These are phyloP conservation scores for Thripadectes ignobilis DNA, from an alignment of 2,797 vertebrate genomes.

Conservation along the genomic window DNA sequence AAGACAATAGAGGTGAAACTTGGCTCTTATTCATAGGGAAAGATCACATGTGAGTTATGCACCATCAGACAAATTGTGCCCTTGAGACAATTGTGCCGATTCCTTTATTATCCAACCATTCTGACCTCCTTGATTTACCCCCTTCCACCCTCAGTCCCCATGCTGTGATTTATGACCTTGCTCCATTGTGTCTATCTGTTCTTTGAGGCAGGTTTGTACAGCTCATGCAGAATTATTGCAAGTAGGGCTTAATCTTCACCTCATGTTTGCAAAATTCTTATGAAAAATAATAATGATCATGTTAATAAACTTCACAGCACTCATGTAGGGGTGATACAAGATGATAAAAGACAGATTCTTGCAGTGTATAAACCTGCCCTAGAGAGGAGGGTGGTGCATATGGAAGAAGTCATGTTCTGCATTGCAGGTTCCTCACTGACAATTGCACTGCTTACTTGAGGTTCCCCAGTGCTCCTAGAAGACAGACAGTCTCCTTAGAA, in stretches of 20 bases:
- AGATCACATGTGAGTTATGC: background rate
- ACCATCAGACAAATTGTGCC: background rate
- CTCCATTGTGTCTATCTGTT: background rate
- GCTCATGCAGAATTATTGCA: background rate
- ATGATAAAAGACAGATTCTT: background rate
- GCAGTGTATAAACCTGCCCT: background rate
- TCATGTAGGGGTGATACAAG: background rate
- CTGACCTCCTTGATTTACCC: background rate
- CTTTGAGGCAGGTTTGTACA: background rate
- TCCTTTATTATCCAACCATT: background rate
- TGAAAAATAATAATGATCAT: background rate
- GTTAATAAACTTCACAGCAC: background rate
- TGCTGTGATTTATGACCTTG: background rate
- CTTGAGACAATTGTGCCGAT: background rate
- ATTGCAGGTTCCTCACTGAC: background rate
- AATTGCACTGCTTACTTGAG: background rate
- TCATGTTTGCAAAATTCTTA: background rate
- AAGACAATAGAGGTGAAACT: background rate
- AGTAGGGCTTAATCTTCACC: background rate
- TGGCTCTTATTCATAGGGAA: background rate
- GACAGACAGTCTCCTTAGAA: background rate
- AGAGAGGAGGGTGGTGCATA: background rate
- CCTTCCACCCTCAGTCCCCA: background rate
- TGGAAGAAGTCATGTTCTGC: background rate
- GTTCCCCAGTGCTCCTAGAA: background rate